Evolutionary conservation across 2,797 vertebrate species (phyloP).

Genomic region (Bovichtus diacanthus): DNA sequence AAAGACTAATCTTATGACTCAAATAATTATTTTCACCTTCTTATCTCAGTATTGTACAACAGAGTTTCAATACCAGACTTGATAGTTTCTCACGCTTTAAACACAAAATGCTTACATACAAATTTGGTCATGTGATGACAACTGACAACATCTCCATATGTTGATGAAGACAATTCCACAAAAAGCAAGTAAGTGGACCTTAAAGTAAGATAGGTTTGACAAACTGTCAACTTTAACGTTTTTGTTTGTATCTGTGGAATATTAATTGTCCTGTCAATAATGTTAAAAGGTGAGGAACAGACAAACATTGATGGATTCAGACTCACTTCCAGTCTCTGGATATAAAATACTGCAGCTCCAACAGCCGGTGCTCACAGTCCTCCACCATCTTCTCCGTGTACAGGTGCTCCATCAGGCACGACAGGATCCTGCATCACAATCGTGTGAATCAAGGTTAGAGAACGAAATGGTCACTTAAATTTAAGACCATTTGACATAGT

Average conservation of each 20-base stretch:
- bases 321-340: slow-evolving; percentile 98
- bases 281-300: neutral
- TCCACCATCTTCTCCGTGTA: slow-evolving; percentile 99
- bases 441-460: neutral
- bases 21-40: too few relatives aligned
- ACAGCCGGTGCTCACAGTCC: slow-evolving; percentile 92
- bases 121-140: neutral
- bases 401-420: slow-evolving; percentile 96
- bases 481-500: neutral
- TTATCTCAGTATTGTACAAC: neutral
- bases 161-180: neutral
- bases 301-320: neutral
- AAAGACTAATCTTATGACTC: too few relatives aligned
- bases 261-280: neutral
- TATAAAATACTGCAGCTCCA: slow-evolving; percentile 97
- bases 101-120: neutral
- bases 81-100: neutral
- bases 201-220: neutral
- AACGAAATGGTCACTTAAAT: slow-evolving; percentile 1
- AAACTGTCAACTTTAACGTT: neutral
- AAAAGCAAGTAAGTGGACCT: neutral
- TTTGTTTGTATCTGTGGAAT: neutral
- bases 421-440: slow-evolving; percentile 88
- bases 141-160: neutral
- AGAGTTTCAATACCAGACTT: neutral